Base-by-base conservation (phyloP, 2,888 invertebrate species). In the Meandrusa payeni region DNA sequence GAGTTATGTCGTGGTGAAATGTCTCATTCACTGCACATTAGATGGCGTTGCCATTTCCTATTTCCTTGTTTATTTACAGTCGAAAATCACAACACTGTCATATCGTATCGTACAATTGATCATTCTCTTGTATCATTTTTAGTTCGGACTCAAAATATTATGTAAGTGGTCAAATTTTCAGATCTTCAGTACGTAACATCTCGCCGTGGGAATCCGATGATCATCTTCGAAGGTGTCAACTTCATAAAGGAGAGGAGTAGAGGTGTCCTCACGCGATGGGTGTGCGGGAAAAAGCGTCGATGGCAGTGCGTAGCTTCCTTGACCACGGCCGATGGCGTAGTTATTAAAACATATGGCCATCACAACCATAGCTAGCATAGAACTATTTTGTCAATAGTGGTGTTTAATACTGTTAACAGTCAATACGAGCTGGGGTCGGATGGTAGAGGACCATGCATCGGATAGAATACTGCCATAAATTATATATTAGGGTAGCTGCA, bases 151-250 rank as follows among this genome's bases (percentile, higher is more conserved):
- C n/a, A n/a, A n/a, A n/a, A n/a, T n/a, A n/a, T n/a, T n/a, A n/a
- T n/a, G n/a, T 38, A 29, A 15, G 20, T 37, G 22, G 29, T 28
- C 37, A 42, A 26, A 41, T 47, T 61, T 59, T 38, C 61, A 63
- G 76, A 50, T 54, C 50, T 64, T 11, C 52, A 53, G 3, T 73
- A 67, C 50, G 69, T 76, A 46, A 61, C 63, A 48, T 77, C 80
- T 2, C 64, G 76, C 3, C 72, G 73, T 3, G 81, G 81, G 17
- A 81, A 81, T 46, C 78, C 77, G 4, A 79, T 79, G 77, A 67
- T 81, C 29, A 47, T 76, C 20, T 66, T 69, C 48, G 64, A 70
- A 15, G 77, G 75, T 39, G 61, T 64, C 47, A 74, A 76, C 59
- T 81, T 78, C 59, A 80, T 74, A 43, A 60, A 61, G 32, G 78